phyloP scores from a whole-genome alignment of 2,888 invertebrate genomes.

The Diadegma fenestrale region DNA sequence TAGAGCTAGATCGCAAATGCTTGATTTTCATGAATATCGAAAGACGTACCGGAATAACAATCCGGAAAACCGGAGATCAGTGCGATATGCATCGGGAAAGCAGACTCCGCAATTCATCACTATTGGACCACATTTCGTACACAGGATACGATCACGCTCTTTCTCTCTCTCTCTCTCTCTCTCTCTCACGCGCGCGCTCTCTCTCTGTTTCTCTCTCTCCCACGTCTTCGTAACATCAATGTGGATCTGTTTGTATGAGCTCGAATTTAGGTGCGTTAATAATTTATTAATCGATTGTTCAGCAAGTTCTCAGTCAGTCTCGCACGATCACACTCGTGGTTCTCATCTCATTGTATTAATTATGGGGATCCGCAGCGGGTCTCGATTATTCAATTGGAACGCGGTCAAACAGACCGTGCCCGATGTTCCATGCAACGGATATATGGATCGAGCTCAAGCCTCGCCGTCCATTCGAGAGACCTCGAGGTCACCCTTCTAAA shows the following conservation, averaged over 20 bases:
- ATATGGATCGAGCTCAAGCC: slow-evolving; percentile 11
- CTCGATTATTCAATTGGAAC: slow-evolving; percentile 70
- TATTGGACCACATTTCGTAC: slow-evolving; percentile 36
- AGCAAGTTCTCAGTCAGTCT: slow-evolving; percentile 26
- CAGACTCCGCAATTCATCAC: slow-evolving; percentile 39
- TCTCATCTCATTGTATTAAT: slow-evolving; percentile 73
- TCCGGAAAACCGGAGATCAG: slow-evolving; percentile 38
- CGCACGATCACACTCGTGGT: slow-evolving; percentile 33
- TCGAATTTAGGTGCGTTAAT: slow-evolving; percentile 62
- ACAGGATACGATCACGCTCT: slow-evolving; percentile 8
- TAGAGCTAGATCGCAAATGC: background rate
- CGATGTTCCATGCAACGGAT: slow-evolving; percentile 54
- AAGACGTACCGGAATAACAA: slow-evolving; percentile 24
- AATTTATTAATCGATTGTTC: slow-evolving; percentile 70
- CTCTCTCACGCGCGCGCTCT: no score
- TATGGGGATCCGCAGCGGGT: slow-evolving; percentile 69
- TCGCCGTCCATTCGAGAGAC: slow-evolving; percentile 16
- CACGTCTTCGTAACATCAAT: slow-evolving; percentile 13
- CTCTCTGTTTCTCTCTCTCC: slow-evolving; percentile 24
- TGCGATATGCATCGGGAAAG: slow-evolving; percentile 39
- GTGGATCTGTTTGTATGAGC: slow-evolving; percentile 33
- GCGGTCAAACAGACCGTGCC: slow-evolving; percentile 58
- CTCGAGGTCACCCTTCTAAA: slow-evolving; percentile 44
- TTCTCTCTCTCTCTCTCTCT: slow-evolving; percentile 22
- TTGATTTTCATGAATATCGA: slow-evolving; percentile 50